Percentiles rank a stretch among this genome's conserved stretches.
phyloP scores from a whole-genome alignment of 2,113 vertebrate species.

The Chaetura pelagica region DNA sequence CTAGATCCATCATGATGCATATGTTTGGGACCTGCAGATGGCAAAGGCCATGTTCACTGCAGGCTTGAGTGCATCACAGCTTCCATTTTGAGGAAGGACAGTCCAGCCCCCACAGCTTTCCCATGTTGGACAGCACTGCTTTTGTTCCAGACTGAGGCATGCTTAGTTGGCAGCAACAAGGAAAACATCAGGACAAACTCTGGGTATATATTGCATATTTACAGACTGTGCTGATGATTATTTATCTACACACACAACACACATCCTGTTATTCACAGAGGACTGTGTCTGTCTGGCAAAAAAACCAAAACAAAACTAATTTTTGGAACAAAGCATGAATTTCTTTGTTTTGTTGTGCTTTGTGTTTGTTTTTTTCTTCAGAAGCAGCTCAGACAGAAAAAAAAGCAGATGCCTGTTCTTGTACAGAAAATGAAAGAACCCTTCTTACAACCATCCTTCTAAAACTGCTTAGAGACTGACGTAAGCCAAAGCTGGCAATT shows the following conservation, averaged over 20 bases:
- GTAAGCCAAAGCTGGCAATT: neutral
- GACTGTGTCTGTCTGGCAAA: neutral
- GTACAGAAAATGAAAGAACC: neutral
- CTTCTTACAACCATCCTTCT: neutral
- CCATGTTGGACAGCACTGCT: accelerated
- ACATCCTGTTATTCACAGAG: neutral
- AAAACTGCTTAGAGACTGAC: neutral
- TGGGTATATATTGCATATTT: neutral
- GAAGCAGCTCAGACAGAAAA: neutral
- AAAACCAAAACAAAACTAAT: neutral
- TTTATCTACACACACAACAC: neutral
- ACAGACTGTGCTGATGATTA: neutral
- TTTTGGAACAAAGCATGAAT: neutral
- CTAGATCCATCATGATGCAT: neutral
- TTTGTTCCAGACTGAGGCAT: neutral
- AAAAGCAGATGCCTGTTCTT: neutral
- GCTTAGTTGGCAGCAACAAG: neutral
- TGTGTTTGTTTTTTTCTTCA: neutral
- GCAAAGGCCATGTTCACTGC: neutral
- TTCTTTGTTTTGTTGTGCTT: neutral
- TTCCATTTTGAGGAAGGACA: neutral
- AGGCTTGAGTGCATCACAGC: neutral
- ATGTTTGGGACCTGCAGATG: neutral
- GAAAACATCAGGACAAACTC: neutral
- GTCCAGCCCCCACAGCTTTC: neutral